Base-by-base conservation (phyloP, 2,113 vertebrate genomes). In the Passerina amoena region DNA sequence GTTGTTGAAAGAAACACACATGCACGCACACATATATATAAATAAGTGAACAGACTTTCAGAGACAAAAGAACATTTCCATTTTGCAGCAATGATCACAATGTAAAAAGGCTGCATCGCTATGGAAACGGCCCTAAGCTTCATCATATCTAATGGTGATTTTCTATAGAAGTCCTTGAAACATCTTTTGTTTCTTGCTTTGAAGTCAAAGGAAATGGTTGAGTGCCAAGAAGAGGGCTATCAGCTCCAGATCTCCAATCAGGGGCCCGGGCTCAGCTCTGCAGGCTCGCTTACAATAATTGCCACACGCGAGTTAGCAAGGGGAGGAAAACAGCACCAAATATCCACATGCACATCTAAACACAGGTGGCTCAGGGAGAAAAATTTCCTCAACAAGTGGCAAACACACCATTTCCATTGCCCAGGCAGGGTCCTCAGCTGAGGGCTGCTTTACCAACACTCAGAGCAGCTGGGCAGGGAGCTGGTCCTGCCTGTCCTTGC, bases 21-120 rank as follows among this genome's bases (percentile, higher is more conserved):
- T 6, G 86, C 24, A 69, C 82, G 69, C 92, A 97, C 69, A 64
- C 8, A 64, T 5, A 47, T 37, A 88, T 44, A 92, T 88, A 96
- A 93, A 96, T 94, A 97, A 94, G 88, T 82, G 89, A 97, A 96
- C 91, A 80, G 88, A 79, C 68, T 88, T 94, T 60, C 85, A 48
- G 92, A 97, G 86, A 98, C 96, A 98, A 98, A 98, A 96, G 96
- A 71, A 96, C 97, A 97, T 97, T 97, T 97, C 88, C 96, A 96
- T 96, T 97, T 98, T 97, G 75, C 84, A 94, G 90, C 96, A 96
- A 97, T 92, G 96, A 98, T 97, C 94, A 93, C 93, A 92, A 95
- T 85, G 81, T 95, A 97, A 97, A 97, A 97, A 97, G 81, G 84
- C 89, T 97, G 56, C 91, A 98, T 98, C 5, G 4, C 97, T 92